A percentile compares a stretch with the other conserved stretches of the same genome.
Evolutionary conservation across 2,113 vertebrate genomes (phyloP).

Genomic region (Cyphomyrus discorhynchus): DNA sequence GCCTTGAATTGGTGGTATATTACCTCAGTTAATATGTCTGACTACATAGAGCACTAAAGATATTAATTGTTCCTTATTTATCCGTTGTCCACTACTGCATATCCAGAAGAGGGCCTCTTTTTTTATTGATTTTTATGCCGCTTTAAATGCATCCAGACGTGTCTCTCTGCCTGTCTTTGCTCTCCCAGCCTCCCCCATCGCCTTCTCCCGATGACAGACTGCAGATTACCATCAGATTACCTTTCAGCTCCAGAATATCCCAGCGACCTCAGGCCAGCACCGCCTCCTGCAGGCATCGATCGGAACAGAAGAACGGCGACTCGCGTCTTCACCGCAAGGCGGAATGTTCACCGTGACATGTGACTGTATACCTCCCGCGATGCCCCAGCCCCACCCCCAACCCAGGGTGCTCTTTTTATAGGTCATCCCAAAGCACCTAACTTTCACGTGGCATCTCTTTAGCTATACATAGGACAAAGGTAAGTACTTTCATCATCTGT

Average conservation of each 20-base stretch:
- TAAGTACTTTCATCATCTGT: conserved; percentile 63
- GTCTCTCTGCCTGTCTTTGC: background rate
- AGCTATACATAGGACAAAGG: conserved; percentile 67
- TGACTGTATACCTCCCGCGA: conserved; percentile 25
- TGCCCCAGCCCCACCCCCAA: background rate
- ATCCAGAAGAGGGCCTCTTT: background rate
- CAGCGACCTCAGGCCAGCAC: background rate
- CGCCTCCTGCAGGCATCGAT: background rate
- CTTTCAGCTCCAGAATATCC: conserved; percentile 6
- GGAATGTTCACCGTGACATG: conserved; percentile 19
- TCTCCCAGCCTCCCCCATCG: background rate
- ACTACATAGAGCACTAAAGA: background rate
- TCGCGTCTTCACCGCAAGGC: background rate
- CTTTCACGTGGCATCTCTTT: conserved; percentile 56
- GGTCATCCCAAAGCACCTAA: conserved; percentile 38
- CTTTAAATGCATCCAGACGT: background rate
- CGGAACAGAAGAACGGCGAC: background rate
- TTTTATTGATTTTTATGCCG: background rate
- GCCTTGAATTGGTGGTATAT: background rate
- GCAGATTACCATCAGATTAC: conserved; percentile 10
- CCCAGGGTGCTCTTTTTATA: conserved; percentile 14
- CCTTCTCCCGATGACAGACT: background rate
- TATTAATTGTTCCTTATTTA: background rate
- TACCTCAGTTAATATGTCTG: background rate
- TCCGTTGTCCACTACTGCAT: background rate